Percentiles rank a stretch among this genome's conserved stretches.
These are phyloP conservation scores for Salvator merianae DNA, from an alignment of 2,113 vertebrate genomes.

Conservation along the genomic window DNA sequence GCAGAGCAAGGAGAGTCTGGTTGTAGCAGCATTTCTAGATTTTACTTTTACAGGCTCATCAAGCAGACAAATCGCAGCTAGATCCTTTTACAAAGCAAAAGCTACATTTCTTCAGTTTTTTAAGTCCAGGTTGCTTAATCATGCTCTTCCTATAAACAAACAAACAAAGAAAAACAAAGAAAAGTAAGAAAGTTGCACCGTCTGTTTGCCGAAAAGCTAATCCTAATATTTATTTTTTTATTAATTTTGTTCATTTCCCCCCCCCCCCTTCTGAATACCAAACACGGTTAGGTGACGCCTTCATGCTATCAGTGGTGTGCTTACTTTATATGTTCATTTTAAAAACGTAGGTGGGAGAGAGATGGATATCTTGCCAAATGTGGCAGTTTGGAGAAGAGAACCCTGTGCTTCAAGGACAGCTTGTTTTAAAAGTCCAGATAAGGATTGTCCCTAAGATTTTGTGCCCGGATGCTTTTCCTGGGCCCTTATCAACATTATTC, in stretches of 20 bases:
- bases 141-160: too few relatives aligned
- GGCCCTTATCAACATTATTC: neutral
- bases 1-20: neutral
- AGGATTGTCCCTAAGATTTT: neutral
- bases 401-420: neutral
- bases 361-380: neutral
- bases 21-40: neutral
- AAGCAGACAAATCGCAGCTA: neutral
- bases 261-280: neutral
- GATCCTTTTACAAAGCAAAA: neutral
- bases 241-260: neutral
- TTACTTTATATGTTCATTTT: neutral
- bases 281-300: conserved; percentile 4
- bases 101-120: neutral
- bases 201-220: neutral
- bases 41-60: neutral
- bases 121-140: neutral
- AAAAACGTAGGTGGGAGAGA: neutral
- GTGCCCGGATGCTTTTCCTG: neutral
- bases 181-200: neutral
- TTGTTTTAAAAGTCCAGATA: neutral
- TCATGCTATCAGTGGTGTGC: neutral
- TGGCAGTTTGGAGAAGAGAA: neutral
- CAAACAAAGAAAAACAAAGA: too few relatives aligned
- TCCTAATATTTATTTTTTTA: neutral